phyloP scores from a whole-genome alignment of 2,888 invertebrate genomes.

The Lasioglossum pauxillum region DNA sequence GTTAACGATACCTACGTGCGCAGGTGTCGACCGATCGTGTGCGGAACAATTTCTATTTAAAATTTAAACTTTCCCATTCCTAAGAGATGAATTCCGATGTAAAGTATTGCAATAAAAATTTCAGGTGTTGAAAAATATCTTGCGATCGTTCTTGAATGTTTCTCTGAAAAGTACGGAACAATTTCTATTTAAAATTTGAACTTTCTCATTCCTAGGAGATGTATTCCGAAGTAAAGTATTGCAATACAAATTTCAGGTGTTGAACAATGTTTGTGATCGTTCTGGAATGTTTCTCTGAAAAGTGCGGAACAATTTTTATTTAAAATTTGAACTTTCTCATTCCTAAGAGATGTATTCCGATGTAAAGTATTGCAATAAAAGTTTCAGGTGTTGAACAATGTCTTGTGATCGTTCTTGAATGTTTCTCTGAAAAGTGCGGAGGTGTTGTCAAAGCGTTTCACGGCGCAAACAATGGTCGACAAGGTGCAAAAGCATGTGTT shows the following conservation, averaged over 20 bases:
- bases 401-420: not conserved
- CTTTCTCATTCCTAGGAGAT: too few species aligned
- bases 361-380: too few species aligned
- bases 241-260: not conserved
- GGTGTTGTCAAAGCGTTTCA: not conserved
- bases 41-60: not conserved
- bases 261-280: not conserved
- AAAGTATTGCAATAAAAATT: too few species aligned
- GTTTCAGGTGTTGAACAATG: not conserved
- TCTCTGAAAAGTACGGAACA: not conserved
- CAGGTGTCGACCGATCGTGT: not conserved
- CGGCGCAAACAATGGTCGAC: not conserved
- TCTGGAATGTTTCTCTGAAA: not conserved
- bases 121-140: not conserved
- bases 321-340: not conserved
- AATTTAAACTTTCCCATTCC: too few species aligned
- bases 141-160: not conserved
- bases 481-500: constrained; percentile 5
- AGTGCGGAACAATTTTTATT: not conserved
- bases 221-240: too few species aligned
- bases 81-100: too few species aligned
- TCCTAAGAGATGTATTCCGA: too few species aligned
- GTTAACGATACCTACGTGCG: not conserved
- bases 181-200: not conserved
- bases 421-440: not conserved